These are phyloP conservation scores for Leptinotarsa defecta DNA, from an alignment of 1,140 invertebrate genomes.

Conservation along the genomic window DNA sequence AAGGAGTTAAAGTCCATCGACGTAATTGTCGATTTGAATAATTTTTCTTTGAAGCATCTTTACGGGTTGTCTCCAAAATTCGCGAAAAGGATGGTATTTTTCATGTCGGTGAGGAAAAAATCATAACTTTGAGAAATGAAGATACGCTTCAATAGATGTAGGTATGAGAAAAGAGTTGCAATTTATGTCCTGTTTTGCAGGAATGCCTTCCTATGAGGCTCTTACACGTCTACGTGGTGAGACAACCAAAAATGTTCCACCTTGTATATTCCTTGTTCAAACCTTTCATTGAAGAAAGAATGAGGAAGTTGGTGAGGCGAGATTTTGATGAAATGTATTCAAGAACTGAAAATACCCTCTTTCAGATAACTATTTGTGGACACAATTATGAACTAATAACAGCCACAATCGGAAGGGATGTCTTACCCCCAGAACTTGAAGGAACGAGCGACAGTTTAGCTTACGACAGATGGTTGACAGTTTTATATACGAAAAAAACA, in stretches of 20 bases:
- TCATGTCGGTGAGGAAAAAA: constrained; percentile 21
- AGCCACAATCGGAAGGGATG: constrained; percentile 9
- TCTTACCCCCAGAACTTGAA: constrained; percentile 19
- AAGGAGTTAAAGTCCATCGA: constrained; percentile 23
- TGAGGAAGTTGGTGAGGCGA: constrained; percentile 12
- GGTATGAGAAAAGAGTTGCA: background rate
- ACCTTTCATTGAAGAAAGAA: constrained; percentile 26
- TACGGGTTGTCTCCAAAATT: constrained; percentile 25
- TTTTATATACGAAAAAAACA: constrained; percentile 12
- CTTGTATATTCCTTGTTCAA: constrained; percentile 24
- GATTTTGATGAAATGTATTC: too few species aligned
- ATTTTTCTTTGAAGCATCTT: constrained; percentile 23
- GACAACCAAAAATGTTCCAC: constrained; percentile 26
- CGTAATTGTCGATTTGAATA: constrained; percentile 27
- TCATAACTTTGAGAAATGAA: background rate
- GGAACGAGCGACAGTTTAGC: background rate
- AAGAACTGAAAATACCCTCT: background rate
- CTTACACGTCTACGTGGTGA: constrained; percentile 21
- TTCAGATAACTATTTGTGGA: constrained; percentile 26
- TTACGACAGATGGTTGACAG: constrained; percentile 5
- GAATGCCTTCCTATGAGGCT: constrained; percentile 26
- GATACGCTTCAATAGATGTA: background rate
- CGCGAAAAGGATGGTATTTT: constrained; percentile 31
- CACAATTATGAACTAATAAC: constrained; percentile 13
- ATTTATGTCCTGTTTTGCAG: constrained; percentile 4